phyloP scores from a whole-genome alignment of 2,888 invertebrate genomes.

The Heliconius charithonia region DNA sequence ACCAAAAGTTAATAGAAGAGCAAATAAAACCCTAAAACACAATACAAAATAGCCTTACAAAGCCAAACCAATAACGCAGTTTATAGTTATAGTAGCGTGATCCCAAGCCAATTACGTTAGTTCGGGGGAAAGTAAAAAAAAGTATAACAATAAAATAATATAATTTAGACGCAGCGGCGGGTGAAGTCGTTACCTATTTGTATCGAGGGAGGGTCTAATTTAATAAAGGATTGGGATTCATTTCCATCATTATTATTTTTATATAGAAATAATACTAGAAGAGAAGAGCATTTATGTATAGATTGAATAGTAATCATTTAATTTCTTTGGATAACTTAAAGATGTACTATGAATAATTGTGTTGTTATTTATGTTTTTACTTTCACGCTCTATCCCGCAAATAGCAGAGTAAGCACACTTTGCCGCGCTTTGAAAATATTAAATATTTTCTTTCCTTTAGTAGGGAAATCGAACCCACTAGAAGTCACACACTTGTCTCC shows the following conservation, averaged over 20 bases:
- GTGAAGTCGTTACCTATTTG: conserved; percentile 75
- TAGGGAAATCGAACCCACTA: too few relatives aligned
- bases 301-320: not conserved
- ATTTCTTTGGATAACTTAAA: not conserved
- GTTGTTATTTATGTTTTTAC: not conserved
- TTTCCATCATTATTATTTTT: conserved; percentile 66
- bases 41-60: conserved; percentile 59
- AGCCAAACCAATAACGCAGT: conserved; percentile 76
- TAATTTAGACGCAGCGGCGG: conserved; percentile 74
- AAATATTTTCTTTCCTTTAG: too few relatives aligned
- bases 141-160: conserved; percentile 83
- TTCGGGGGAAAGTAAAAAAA: conserved; percentile 77
- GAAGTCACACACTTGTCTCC: too few relatives aligned
- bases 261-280: conserved; percentile 57
- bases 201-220: conserved; percentile 73
- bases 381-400: too few relatives aligned
- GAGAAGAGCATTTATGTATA: conserved; percentile 50
- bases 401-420: too few relatives aligned
- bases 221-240: conserved; percentile 72
- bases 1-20: conserved; percentile 45
- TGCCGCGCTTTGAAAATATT: too few relatives aligned
- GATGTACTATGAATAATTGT: not conserved
- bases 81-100: conserved; percentile 80
- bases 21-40: conserved; percentile 46
- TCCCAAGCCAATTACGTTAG: conserved; percentile 81